These are phyloP conservation scores for Aporrectodea caliginosa DNA, from an alignment of 1,140 invertebrate genomes.

Conservation along the genomic window DNA sequence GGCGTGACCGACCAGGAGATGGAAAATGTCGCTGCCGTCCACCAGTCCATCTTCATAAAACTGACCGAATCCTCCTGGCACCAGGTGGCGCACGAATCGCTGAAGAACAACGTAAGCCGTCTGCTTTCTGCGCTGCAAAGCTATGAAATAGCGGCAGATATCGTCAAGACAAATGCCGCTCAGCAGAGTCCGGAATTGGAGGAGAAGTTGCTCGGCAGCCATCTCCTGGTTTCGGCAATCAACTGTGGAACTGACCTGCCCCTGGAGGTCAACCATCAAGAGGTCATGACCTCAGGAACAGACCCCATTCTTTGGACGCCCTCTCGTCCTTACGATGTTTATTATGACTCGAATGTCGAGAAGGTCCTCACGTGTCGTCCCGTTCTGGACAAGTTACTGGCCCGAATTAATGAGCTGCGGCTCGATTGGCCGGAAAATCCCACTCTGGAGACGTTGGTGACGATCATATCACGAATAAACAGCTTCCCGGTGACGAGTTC, in stretches of 20 bases:
- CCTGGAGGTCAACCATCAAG: not conserved
- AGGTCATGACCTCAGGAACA: too few relatives aligned
- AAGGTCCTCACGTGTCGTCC: conserved; percentile 71
- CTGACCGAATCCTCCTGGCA: conserved; percentile 45
- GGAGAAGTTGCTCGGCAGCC: not conserved
- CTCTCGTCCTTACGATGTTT: conserved; percentile 64
- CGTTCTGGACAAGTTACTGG: conserved; percentile 64
- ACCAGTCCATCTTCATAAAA: conserved; percentile 41
- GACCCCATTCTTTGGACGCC: too few relatives aligned
- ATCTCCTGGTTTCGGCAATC: not conserved
- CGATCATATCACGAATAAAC: conserved; percentile 72
- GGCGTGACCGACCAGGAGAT: conserved; percentile 47
- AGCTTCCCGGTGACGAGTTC: conserved; percentile 74
- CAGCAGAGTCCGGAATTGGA: not conserved
- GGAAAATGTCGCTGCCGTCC: conserved; percentile 41
- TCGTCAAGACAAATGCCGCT: conserved; percentile 14
- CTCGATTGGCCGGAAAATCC: conserved; percentile 87
- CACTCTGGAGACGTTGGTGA: conserved; percentile 65
- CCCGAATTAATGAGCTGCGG: conserved; percentile 66
- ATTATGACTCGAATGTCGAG: conserved; percentile 74
- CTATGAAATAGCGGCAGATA: conserved; percentile 38
- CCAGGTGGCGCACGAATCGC: conserved; percentile 1
- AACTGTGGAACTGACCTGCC: not conserved
- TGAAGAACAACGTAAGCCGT: conserved; percentile 32
- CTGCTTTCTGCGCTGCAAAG: conserved; percentile 37